These are phyloP conservation scores for Calypte anna DNA, from an alignment of 2,113 vertebrate species.

Conservation along the genomic window DNA sequence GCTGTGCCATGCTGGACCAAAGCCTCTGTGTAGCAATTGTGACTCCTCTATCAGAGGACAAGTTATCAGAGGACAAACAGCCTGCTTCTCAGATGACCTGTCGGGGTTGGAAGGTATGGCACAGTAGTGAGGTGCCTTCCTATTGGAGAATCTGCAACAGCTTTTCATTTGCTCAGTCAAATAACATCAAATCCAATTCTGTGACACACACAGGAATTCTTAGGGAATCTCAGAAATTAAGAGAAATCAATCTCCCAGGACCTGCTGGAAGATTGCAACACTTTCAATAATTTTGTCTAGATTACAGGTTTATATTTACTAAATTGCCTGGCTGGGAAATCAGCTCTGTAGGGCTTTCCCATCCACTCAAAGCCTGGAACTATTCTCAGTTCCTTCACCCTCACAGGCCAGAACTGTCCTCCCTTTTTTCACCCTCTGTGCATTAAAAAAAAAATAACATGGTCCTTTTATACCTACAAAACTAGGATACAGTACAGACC, in stretches of 20 bases:
- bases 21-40: conserved; percentile 17
- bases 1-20: neutral
- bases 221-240: neutral
- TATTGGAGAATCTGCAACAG: neutral
- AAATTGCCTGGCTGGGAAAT: conserved; percentile 4
- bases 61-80: neutral
- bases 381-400: neutral
- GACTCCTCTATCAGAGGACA: neutral
- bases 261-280: conserved; percentile 10
- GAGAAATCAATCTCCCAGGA: neutral
- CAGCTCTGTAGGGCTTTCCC: neutral
- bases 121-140: neutral
- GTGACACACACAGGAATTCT: neutral
- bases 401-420: neutral
- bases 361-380: neutral
- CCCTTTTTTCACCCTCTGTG: neutral
- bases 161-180: neutral
- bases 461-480: neutral
- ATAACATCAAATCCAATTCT: neutral
- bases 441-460: conserved; percentile 13
- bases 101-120: neutral
- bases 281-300: neutral
- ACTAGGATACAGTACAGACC: neutral
- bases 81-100: neutral
- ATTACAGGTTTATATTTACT: conserved; percentile 21